Base-by-base conservation (phyloP, 1,140 invertebrate genomes). In the Habropoda laboriosa region DNA sequence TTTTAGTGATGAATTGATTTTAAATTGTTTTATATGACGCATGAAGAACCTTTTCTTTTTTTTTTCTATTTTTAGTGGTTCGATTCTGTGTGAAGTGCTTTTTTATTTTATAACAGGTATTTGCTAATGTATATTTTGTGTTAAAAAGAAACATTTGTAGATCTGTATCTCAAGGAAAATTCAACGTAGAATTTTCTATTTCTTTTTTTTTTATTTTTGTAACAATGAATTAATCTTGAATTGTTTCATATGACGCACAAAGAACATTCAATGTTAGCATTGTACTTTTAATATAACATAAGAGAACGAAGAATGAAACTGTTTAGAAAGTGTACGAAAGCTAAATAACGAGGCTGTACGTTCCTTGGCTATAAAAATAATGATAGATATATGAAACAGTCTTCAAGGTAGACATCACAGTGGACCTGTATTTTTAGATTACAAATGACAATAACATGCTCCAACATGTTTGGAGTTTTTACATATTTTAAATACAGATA, bases 361-460 rank as follows among this genome's bases (percentile, higher is more conserved):
- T 72, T 45, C 13, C 21, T 72, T 21, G 12, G 10, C 12, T 6
- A 18, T 72, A 58, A 72, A 58, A 58, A 72, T 72, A 58, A 30
- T 47, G 30, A 60, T 35, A 45, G 40, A 40, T 40, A n/a, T 5
- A 3, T 35, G 4, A 45, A 38, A 7, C n/a, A 21, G 35, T 53
- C 13, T 24, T 27, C 7, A 21, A 40, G 16, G 10, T 18, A 72
- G 12, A 21, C 12, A 45, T 68, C 35, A 38, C 16, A 18, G 38
- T 24, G 24, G 4, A 30, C n/a, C 16, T 51, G 6, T 74, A 51
- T 74, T 73, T 63, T 74, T 63, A 51, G n/a, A 63, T 63, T 40
- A 16, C 0, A n/a, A 27, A 30, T 12, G 12, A 57, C 38, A 73
- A 49, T 61, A 18, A 13, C 12, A 16, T 24, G 42, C 7, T 30